Percentiles rank a stretch among this genome's conserved stretches.
phyloP scores from a whole-genome alignment of 1,140 invertebrate species.

The Aphidius ervi region DNA sequence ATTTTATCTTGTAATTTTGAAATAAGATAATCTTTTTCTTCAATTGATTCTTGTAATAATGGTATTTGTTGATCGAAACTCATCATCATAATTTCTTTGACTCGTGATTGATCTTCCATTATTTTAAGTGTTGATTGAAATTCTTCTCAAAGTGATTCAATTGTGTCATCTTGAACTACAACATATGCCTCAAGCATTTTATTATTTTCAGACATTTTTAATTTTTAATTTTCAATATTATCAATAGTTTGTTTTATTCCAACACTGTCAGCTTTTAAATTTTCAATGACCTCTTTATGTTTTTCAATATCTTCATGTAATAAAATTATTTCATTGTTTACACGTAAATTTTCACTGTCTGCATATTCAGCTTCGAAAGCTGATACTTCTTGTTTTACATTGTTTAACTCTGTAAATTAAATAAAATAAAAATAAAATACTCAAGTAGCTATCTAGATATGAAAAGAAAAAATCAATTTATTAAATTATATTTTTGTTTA shows the following conservation, averaged over 20 bases:
- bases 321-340: constrained; percentile 34
- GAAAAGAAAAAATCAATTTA: constrained; percentile 17
- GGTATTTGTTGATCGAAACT: constrained; percentile 20
- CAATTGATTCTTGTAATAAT: constrained; percentile 17
- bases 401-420: constrained; percentile 56
- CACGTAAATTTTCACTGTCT: constrained; percentile 59
- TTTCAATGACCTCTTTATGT: not conserved
- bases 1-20: constrained; percentile 32
- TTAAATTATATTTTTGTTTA: constrained; percentile 10
- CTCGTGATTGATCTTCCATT: constrained; percentile 24
- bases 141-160: constrained; percentile 40
- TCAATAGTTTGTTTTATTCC: not conserved
- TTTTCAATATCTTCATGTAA: not conserved
- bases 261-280: not conserved
- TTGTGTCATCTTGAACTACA: constrained; percentile 29
- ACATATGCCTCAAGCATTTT: constrained; percentile 22
- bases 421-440: constrained; percentile 18
- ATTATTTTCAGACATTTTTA: constrained; percentile 28
- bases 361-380: constrained; percentile 60
- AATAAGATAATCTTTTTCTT: constrained; percentile 30
- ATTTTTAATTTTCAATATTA: constrained; percentile 3
- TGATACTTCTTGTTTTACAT: constrained; percentile 56
- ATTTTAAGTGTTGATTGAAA: constrained; percentile 35
- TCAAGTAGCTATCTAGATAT: not conserved
- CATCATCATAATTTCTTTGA: constrained; percentile 16